Evolutionary conservation across 1,140 invertebrate genomes (phyloP).

Genomic region (Drosophila sulfurigaster): DNA sequence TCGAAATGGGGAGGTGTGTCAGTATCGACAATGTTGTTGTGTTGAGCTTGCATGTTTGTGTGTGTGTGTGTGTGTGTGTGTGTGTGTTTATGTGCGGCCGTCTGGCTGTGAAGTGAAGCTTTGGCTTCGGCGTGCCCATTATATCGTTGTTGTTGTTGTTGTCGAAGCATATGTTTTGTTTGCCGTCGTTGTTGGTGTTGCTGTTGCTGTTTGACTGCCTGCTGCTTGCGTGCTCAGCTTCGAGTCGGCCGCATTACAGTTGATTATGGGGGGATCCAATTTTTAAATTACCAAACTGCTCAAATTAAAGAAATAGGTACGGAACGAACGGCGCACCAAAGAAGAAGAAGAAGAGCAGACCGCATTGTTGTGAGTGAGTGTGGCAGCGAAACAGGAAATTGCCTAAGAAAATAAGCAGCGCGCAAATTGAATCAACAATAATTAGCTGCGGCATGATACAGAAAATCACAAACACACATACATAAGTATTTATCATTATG

Average conservation of each 20-base stretch:
- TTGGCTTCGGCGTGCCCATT: constrained; percentile 48
- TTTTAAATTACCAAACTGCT: constrained; percentile 79
- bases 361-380: constrained; percentile 20
- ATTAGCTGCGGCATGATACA: constrained; percentile 34
- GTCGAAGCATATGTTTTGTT: constrained; percentile 67
- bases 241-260: constrained; percentile 77
- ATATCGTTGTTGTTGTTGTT: constrained; percentile 16
- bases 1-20: constrained; percentile 67
- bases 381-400: constrained; percentile 60
- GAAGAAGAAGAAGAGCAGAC: constrained; percentile 5
- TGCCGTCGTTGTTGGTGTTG: constrained; percentile 31
- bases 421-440: constrained; percentile 49
- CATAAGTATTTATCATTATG: not conserved
- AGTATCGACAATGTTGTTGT: constrained; percentile 27
- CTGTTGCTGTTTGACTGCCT: constrained; percentile 52
- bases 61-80: constrained; percentile 32
- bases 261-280: constrained; percentile 72
- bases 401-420: constrained; percentile 40
- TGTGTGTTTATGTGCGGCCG: constrained; percentile 48
- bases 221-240: constrained; percentile 71
- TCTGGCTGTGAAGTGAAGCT: constrained; percentile 60
- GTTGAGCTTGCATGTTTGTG: not conserved
- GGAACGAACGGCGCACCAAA: constrained; percentile 26
- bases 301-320: constrained; percentile 72
- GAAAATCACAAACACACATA: constrained; percentile 10